Percentiles rank a stretch among this genome's conserved stretches.
Evolutionary conservation across 1,140 invertebrate genomes (phyloP).

Genomic region (Drosophila murphyi): DNA sequence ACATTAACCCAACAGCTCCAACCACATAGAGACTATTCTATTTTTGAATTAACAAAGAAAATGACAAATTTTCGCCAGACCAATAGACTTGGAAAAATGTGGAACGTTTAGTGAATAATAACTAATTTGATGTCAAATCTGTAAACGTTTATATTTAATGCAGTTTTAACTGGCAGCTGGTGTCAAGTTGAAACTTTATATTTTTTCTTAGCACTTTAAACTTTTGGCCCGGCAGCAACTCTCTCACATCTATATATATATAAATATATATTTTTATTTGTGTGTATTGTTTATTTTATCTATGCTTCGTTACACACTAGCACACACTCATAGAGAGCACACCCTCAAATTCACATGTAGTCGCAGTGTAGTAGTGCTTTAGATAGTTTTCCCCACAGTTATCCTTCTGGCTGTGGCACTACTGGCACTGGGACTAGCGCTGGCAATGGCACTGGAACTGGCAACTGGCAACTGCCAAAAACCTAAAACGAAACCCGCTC

Average conservation of each 20-base stretch:
- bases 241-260: too few relatives aligned
- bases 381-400: conserved; percentile 46
- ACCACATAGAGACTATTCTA: too few relatives aligned
- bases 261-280: conserved; percentile 65
- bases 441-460: too few relatives aligned
- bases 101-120: not conserved
- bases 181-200: conserved; percentile 53
- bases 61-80: too few relatives aligned
- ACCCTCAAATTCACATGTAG: conserved; percentile 52
- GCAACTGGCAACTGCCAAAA: conserved; percentile 29
- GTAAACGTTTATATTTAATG: conserved; percentile 2
- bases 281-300: conserved; percentile 79
- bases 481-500: conserved; percentile 51
- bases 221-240: conserved; percentile 57
- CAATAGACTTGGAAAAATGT: too few relatives aligned
- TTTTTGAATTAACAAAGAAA: too few relatives aligned
- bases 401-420: conserved; percentile 15
- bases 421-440: too few relatives aligned
- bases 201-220: conserved; percentile 79
- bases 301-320: conserved; percentile 77
- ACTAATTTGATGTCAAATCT: not conserved
- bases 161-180: conserved; percentile 8
- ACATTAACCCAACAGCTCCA: too few relatives aligned
- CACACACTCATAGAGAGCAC: conserved; percentile 31
- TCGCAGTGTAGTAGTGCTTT: conserved; percentile 65